phyloP scores from a whole-genome alignment of 2,113 vertebrate genomes.

The Mus spicilegus region DNA sequence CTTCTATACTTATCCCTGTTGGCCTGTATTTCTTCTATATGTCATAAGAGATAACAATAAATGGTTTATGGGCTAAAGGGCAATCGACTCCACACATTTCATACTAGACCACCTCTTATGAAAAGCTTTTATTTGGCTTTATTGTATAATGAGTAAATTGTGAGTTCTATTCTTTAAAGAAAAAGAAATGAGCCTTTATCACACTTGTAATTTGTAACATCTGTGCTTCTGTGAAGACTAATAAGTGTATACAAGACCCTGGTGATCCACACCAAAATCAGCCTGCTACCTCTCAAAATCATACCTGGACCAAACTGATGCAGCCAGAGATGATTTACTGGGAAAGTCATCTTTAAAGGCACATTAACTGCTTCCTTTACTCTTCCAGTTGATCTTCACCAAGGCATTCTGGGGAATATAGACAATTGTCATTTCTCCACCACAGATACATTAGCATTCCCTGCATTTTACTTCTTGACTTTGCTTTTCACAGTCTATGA shows the following conservation, averaged over 20 bases:
- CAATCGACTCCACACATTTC: constrained; percentile 30
- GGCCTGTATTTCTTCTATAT: neutral
- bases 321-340: constrained; percentile 67
- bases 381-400: constrained; percentile 59
- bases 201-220: constrained; percentile 65
- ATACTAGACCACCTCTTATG: neutral
- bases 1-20: neutral
- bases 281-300: constrained; percentile 73
- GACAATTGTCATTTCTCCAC: constrained; percentile 58
- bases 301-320: constrained; percentile 77
- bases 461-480: neutral
- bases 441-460: neutral
- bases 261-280: constrained; percentile 56
- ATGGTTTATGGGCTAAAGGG: neutral
- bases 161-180: neutral
- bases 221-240: constrained; percentile 56
- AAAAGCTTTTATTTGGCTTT: constrained; percentile 23
- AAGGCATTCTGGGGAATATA: constrained; percentile 65
- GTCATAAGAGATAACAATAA: neutral
- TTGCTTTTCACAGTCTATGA: neutral
- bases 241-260: constrained; percentile 39
- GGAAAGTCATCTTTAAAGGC: constrained; percentile 70
- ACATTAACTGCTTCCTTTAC: constrained; percentile 70
- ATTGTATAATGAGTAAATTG: constrained; percentile 12
- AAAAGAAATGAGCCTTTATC: constrained; percentile 41